These are phyloP conservation scores for Synanthedon tipuliformis DNA, from an alignment of 2,888 invertebrate species.

Conservation along the genomic window DNA sequence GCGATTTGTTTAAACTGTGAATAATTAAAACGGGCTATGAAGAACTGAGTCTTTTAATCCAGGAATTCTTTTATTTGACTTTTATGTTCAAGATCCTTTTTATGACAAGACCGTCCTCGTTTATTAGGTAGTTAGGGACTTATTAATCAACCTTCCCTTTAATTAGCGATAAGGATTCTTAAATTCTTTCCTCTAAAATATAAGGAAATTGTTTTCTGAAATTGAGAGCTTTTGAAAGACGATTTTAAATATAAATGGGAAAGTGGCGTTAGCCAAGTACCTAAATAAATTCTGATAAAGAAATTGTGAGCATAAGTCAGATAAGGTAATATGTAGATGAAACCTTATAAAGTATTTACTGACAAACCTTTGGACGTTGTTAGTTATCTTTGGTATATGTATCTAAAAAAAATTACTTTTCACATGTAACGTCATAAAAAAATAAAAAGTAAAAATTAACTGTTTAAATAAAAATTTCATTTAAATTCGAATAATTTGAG, in stretches of 20 bases:
- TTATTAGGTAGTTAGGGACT: conserved; percentile 56
- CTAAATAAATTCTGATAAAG: conserved; percentile 25
- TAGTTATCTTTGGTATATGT: too few relatives aligned
- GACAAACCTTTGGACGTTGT: conserved; percentile 16
- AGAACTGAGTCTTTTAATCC: conserved; percentile 55
- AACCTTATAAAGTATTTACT: conserved; percentile 42
- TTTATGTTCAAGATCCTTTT: conserved; percentile 40
- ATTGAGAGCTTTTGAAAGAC: conserved; percentile 1
- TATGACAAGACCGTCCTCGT: conserved; percentile 45
- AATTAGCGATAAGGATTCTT: conserved; percentile 39
- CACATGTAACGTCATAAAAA: too few relatives aligned
- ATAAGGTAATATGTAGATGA: conserved; percentile 14
- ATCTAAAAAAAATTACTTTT: too few relatives aligned
- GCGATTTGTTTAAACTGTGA: conserved; percentile 64
- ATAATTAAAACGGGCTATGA: conserved; percentile 62
- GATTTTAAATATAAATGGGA: conserved; percentile 11
- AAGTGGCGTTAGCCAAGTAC: conserved; percentile 1
- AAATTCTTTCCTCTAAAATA: conserved; percentile 26
- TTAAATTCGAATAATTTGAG: too few relatives aligned
- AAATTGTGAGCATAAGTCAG: conserved; percentile 19
- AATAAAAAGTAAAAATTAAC: too few relatives aligned
- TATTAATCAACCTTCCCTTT: conserved; percentile 57
- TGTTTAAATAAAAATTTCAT: too few relatives aligned
- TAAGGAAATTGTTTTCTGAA: conserved; percentile 19
- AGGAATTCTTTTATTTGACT: conserved; percentile 36